phyloP scores from a whole-genome alignment of 2,797 vertebrate genomes.

The Sandelia bainsii region DNA sequence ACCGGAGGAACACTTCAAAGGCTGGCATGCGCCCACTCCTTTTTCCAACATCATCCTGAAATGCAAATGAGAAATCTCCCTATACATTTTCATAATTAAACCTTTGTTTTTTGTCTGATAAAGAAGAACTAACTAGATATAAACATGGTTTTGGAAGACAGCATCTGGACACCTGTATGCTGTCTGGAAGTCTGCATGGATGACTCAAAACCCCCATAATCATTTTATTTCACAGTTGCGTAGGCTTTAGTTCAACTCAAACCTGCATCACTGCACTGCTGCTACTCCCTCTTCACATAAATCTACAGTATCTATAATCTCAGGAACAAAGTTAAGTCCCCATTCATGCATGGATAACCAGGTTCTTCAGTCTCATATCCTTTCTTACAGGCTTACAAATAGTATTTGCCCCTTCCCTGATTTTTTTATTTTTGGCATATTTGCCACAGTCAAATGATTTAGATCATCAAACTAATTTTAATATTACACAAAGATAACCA shows the following conservation, averaged over 20 bases:
- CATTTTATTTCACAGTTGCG: conserved; percentile 45
- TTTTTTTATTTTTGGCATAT: too few relatives aligned
- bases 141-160: conserved; percentile 5
- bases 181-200: conserved; percentile 47
- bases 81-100: conserved; percentile 35
- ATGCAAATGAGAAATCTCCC: conserved; percentile 25
- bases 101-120: conserved; percentile 27
- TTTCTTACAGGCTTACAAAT: background rate
- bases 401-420: too few relatives aligned
- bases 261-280: conserved; percentile 36
- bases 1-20: conserved; percentile 63
- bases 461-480: too few relatives aligned
- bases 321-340: conserved; percentile 35
- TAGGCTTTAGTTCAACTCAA: conserved; percentile 42
- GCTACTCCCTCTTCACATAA: conserved; percentile 17
- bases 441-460: too few relatives aligned
- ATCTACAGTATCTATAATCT: conserved; percentile 20
- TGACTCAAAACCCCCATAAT: conserved; percentile 38
- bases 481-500: too few relatives aligned
- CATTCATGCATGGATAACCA: conserved; percentile 54
- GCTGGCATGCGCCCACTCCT: conserved; percentile 19
- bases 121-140: conserved; percentile 6
- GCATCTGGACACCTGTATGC: conserved; percentile 48
- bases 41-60: conserved; percentile 29
- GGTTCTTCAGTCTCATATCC: conserved; percentile 37